Conservation (phyloP, 1,140 invertebrate genomes). For the Drosophila leontia region DNA sequence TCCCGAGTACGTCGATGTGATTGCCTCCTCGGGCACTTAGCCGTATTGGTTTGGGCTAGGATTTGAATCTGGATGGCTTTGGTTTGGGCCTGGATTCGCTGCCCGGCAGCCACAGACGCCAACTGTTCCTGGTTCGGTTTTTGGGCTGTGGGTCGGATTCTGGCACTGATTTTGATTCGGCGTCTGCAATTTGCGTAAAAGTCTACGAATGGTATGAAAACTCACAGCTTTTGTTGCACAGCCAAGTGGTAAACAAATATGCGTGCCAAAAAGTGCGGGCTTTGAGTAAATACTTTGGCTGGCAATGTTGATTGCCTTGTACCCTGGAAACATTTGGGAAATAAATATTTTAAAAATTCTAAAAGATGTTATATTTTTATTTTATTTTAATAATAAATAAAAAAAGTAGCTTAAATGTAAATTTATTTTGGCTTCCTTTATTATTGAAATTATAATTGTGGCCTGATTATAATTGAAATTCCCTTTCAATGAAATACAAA, state of each 20-base stretch:
- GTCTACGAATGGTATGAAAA: conserved; percentile 65
- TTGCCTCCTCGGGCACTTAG: conserved; percentile 63
- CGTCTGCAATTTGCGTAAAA: conserved; percentile 75
- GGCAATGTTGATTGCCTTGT: conserved; percentile 12
- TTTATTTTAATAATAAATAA: neutral
- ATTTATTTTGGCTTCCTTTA: neutral
- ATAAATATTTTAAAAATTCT: neutral
- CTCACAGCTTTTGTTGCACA: conserved; percentile 56
- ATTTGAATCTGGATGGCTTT: neutral
- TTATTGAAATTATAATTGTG: neutral
- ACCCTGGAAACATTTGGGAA: neutral
- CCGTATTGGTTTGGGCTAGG: conserved; percentile 52
- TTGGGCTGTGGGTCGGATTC: neutral
- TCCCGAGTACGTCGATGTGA: conserved; percentile 38
- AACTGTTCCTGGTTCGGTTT: conserved; percentile 13
- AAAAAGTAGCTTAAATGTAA: too few relatives aligned
- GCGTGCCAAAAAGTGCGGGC: conserved; percentile 58
- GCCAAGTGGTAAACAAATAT: conserved; percentile 73
- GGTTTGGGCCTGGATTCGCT: neutral
- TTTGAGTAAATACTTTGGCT: neutral
- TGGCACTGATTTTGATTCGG: conserved; percentile 17
- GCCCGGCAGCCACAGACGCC: conserved; percentile 34
- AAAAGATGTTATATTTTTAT: neutral
- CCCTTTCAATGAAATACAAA: neutral
- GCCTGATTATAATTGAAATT: neutral